These are phyloP conservation scores for Sebastes dallii DNA, from an alignment of 2,797 vertebrate genomes.

Conservation along the genomic window DNA sequence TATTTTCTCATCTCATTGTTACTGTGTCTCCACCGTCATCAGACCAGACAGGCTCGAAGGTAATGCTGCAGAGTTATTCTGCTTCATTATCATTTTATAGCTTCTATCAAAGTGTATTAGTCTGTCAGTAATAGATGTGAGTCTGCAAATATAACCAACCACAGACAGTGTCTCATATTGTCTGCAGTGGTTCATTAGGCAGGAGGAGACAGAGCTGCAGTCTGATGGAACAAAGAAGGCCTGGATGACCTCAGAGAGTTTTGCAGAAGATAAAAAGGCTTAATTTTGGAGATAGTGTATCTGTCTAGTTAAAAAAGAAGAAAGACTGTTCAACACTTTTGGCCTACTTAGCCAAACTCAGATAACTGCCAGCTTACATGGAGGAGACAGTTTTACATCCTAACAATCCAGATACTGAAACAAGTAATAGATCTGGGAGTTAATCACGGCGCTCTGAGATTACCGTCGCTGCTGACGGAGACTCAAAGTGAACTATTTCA, in stretches of 20 bases:
- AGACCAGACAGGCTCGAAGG: background rate
- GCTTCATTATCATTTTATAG: constrained; percentile 44
- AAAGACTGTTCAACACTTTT: constrained; percentile 3
- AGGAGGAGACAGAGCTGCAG: constrained; percentile 21
- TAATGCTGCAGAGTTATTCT: constrained; percentile 29
- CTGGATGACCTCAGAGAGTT: constrained; percentile 15
- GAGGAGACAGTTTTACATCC: background rate
- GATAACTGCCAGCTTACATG: background rate
- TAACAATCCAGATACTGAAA: background rate
- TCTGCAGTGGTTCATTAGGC: constrained; percentile 29
- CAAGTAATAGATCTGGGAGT: background rate
- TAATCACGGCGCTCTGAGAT: background rate
- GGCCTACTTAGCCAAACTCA: constrained; percentile 5
- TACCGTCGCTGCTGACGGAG: background rate
- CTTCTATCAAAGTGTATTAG: constrained; percentile 39
- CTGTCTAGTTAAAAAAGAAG: constrained; percentile 14
- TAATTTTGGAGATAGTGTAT: constrained; percentile 20
- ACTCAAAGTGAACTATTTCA: constrained; percentile 10
- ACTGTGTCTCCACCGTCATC: background rate
- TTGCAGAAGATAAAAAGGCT: constrained; percentile 16
- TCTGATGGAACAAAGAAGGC: constrained; percentile 21
- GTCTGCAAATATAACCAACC: constrained; percentile 39
- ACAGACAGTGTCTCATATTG: constrained; percentile 9
- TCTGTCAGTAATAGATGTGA: constrained; percentile 46
- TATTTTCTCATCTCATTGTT: background rate